Percentiles rank a stretch among this genome's conserved stretches.
Evolutionary conservation across 2,797 vertebrate genomes (phyloP).

Genomic region (Cossypha niveicapilla): DNA sequence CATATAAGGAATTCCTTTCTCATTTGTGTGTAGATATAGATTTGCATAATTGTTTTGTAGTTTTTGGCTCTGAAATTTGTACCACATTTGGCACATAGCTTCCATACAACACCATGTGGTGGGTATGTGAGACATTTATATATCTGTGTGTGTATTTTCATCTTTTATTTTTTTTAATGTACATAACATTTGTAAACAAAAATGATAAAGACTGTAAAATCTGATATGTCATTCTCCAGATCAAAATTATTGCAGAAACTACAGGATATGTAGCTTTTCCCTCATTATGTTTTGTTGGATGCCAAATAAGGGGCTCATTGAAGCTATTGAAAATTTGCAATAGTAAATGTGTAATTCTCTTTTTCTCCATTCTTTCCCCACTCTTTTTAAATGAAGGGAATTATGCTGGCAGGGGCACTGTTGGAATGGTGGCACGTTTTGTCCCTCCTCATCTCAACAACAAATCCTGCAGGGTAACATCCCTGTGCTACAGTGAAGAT

Average conservation of each 20-base stretch:
- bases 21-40: no score
- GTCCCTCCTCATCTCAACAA: constrained; percentile 93
- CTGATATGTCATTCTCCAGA: not conserved
- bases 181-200: no score
- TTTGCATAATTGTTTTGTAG: no score
- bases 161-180: no score
- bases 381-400: constrained; percentile 75
- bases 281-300: not conserved
- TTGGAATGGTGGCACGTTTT: constrained; percentile 95
- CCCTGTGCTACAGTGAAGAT: constrained; percentile 95
- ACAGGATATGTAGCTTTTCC: not conserved
- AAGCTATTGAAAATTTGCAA: not conserved
- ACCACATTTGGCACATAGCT: no score
- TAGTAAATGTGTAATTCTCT: not conserved
- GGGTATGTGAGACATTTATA: no score
- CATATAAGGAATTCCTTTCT: no score
- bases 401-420: constrained; percentile 91
- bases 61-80: no score
- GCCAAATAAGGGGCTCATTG: not conserved
- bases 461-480: constrained; percentile 96
- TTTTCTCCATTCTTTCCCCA: accelerated
- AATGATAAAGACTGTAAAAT: not conserved
- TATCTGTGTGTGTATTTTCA: no score
- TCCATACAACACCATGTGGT: no score
- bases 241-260: not conserved